Evolutionary conservation across 1,140 invertebrate species (phyloP), one percentile per base, ranked within the genome.

Genomic region (Trypoxylus dichotomus): DNA sequence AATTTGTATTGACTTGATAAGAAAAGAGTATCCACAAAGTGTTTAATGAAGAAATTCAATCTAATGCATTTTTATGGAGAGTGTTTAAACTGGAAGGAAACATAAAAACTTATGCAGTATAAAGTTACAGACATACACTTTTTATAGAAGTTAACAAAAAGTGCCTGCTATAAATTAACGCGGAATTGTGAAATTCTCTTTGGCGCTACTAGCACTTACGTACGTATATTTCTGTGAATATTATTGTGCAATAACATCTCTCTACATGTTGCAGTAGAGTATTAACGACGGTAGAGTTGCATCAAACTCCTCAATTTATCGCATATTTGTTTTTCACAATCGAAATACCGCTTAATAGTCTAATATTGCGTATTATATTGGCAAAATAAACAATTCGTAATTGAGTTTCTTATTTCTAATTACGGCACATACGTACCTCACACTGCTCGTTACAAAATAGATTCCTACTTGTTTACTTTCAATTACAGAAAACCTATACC

Each of bases 391-490:
- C 15, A 54, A n/a, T 54, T 54, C 13, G 19, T 10, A 54, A 54
- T 3, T 54, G 19, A 2, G 47, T 54, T 15, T 54, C 47, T 54
- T 15, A 54, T 54, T 54, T 54, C 15, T 54, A 54, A n/a, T 54
- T 54, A 54, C 47, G 1, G 47, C 19, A 54, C 10, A 19, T 54
- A 54, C 7, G 13, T 54, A n/a, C 19, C 47, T 54, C 19, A 54
- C 47, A 54, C 47, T 54, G 13, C 47, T 1, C 10, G 13, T 68
- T 68, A 24, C 60, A 68, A 68, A 68, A 68, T 68, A 5, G 24
- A 68, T 25, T 27, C 24, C 60, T 24, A 68, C 60, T 29, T 68
- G 24, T 27, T 68, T 68, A 68, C 60, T 68, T 68, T 68, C 60
- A 68, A 68, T 27, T 68, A 5, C 21, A 68, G 60, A 68, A 68